Base-by-base conservation (phyloP, 1,140 invertebrate genomes). In the Elymnias hypermnestra region DNA sequence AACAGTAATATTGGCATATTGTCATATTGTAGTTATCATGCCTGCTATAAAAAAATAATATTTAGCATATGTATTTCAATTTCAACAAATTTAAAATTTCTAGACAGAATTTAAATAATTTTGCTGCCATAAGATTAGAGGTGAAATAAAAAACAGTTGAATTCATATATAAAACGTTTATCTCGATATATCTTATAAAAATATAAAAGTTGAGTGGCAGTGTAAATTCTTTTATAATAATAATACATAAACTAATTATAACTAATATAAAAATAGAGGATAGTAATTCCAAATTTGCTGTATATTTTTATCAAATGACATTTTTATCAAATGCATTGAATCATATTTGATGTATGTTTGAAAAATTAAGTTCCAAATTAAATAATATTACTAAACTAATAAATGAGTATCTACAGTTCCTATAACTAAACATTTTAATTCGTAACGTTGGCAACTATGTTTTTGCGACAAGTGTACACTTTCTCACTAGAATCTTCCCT, bases 391-490 rank as follows among this genome's bases (percentile, higher is more conserved):
- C 49, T 68, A 57, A 31, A 8, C 31, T 53, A 54, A 35, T 57
- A 67, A 72, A 73, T 73, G 68, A 73, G 72, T 83, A 77, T 78
- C 74, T 74, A 78, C 70, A 77, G 62, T 68, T 59, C 63, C 65
- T 75, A 75, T 40, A 57, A 33, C 65, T 82, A 79, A 47, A 44
- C 43, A 58, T 68, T 70, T 63, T 45, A 60, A 60, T 60, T 64
- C 56, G 41, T 63, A 64, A 57, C 61, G 67, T 78, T 71, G 58
- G 66, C 71, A 77, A 64, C 60, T 65, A 54, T 23, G 35, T 22
- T n/a, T 41, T 26, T 41, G 22, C 33, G 22, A 31, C n/a, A 33
- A 44, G 33, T 18, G 9, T 29, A 9, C 10, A 22, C 18, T 42
- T 53, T 28, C 15, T 63, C 22, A 68, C 66, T 83, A 70, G 63